Evolutionary conservation across 2,888 invertebrate species (phyloP), one percentile per base, ranked within the genome.

Genomic region (Trichopria drosophilae): DNA sequence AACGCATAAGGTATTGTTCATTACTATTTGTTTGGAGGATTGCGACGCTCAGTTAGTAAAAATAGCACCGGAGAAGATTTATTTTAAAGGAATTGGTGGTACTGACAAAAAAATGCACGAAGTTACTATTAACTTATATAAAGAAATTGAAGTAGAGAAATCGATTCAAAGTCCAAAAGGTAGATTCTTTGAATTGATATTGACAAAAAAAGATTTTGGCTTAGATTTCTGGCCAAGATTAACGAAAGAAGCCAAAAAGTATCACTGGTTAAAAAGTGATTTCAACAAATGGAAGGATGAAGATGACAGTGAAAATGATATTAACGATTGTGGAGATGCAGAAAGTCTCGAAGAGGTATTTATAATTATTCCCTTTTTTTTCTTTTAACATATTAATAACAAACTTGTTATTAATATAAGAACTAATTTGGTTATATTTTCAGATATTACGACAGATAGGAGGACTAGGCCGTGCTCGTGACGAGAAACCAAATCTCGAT

Each of bases 231-330:
- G 96, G 96, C 87, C 93, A 44, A 81, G 88, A 60, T 79, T 96
- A 63, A 88, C 92, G 49, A 90, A 88, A 73, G 90, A 90, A 66
- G 88, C 86, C 68, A 87, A 86, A 76, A 96, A 96, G 79, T 86
- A 87, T 65, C 95, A 95, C 75, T 97, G 95, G 87, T 81, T 98
- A 65, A 97, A 96, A 81, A 88, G 95, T 66, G 97, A 98, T 75
- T 99, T 98, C 76, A 91, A 93, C 74, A 95, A 95, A 79, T 98
- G 96, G 97, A 87, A 86, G 78, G 97, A 97, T 79, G 97, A 98
- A 77, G 93, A 93, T 69, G 96, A 96, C 55, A 92, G 90, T 45
- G 92, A 88, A 7, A 89, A 89, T 63, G 93, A 92, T 62, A 83
- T 52, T 46, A 68, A 63, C 24, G 42, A 48, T 23, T 59, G 58